A percentile compares a stretch with the other conserved stretches of the same genome.
phyloP scores from a whole-genome alignment of 2,888 invertebrate species.

The Oscheius sp. region DNA sequence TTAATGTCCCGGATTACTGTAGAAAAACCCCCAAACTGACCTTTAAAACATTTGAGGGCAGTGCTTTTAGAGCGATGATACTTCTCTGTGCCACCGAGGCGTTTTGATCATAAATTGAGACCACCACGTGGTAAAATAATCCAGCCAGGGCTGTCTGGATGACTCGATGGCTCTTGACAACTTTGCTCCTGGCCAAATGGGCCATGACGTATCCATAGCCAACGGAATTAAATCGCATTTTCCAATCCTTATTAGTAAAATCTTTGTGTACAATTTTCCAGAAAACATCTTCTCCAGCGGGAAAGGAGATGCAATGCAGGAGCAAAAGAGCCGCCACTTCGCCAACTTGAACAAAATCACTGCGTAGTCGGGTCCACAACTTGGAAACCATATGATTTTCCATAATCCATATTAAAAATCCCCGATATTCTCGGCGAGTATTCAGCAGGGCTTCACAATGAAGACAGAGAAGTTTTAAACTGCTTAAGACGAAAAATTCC shows the following conservation, averaged over 20 bases:
- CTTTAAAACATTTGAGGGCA: slow-evolving; percentile 64
- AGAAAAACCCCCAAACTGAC: slow-evolving; percentile 22
- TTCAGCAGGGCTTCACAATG: slow-evolving; percentile 92
- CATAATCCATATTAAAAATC: slow-evolving; percentile 68
- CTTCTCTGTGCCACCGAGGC: slow-evolving; percentile 89
- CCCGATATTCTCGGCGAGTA: slow-evolving; percentile 84
- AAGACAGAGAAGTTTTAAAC: slow-evolving; percentile 88
- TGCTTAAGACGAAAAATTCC: slow-evolving; percentile 89
- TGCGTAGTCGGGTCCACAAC: slow-evolving; percentile 76
- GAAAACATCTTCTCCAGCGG: slow-evolving; percentile 92
- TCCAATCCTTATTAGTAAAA: slow-evolving; percentile 90
- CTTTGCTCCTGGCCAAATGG: slow-evolving; percentile 89
- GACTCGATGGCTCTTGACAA: slow-evolving; percentile 82
- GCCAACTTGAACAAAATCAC: slow-evolving; percentile 80
- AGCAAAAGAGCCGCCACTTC: slow-evolving; percentile 91
- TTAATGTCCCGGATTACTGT: background rate
- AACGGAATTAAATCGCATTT: slow-evolving; percentile 90
- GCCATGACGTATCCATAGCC: slow-evolving; percentile 93
- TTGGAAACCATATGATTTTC: slow-evolving; percentile 92
- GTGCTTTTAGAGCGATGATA: slow-evolving; percentile 65
- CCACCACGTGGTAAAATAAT: slow-evolving; percentile 94
- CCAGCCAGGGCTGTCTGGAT: slow-evolving; percentile 93
- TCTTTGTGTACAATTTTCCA: slow-evolving; percentile 94
- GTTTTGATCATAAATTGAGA: slow-evolving; percentile 93
- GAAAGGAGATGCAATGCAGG: slow-evolving; percentile 92